Base-by-base conservation (phyloP, 2,113 vertebrate genomes). In the Meriones unguiculatus region DNA sequence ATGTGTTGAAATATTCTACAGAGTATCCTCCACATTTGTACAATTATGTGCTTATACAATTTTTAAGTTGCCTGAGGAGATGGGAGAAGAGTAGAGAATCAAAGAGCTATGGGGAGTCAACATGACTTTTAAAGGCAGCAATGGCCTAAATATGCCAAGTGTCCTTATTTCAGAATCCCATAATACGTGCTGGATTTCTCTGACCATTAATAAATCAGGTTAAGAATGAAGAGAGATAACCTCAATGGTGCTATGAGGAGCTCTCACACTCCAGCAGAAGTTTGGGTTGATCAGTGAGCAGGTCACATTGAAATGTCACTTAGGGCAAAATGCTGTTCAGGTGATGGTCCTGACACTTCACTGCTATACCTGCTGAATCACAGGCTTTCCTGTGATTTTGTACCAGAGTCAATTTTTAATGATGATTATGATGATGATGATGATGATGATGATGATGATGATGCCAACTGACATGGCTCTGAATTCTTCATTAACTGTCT, bases 401-500 rank as follows among this genome's bases (percentile, higher is more conserved):
- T 52, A 54, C 65, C 50, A 70, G 6, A 52, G 32, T 28, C 10
- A 52, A 14, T 4, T n/a, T 86, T 52, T 52, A 82, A 62, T 57
- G 14, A 57, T 57, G 13, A 57, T 57, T 4, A 57, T 57, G 13
- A 57, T 57, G 54, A 4, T 10, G 24, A 65, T 35, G 15, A 7
- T n/a, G 6, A 35, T n/a, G 17, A 70, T n/a, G 2, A 70, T 70
- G 5, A 69, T 67, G 20, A 35, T 14, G 46, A 46, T 89, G 91
- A 93, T 75, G 92, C 41, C 69, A 84, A 89, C 86, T n/a, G 5
- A 72, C 81, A 84, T 89, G 50, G 41, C 70, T 90, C 57, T 76
- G 41, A 84, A 91, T 93, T 87, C 70, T 84, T 93, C 89, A 78
- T 94, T 93, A 65, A 84, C 57, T n/a, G 0, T 96, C 57, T 82